Evolutionary conservation across 2,113 vertebrate genomes (phyloP).

Genomic region (Trachemys scripta): DNA sequence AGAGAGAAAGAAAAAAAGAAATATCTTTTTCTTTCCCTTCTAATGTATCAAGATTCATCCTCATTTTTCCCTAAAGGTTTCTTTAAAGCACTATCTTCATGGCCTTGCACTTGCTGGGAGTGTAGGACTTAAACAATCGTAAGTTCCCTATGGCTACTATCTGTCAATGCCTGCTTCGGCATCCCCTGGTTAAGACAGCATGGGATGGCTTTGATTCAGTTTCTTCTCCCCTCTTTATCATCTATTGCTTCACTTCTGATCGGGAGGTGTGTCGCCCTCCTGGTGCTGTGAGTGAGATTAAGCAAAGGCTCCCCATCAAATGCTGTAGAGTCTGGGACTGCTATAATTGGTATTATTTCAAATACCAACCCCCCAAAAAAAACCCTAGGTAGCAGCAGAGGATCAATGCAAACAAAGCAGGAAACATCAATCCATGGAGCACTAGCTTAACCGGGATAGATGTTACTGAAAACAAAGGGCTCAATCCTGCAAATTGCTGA

Average conservation of each 20-base stretch:
- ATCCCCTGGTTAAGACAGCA: not conserved
- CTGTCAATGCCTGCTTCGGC: conserved; percentile 31
- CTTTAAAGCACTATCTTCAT: conserved; percentile 38
- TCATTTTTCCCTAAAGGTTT: not conserved
- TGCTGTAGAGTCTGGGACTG: not conserved
- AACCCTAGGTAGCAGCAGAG: not conserved
- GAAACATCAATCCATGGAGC: not conserved
- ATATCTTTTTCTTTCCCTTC: not conserved
- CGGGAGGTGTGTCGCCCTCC: not conserved
- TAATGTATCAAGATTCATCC: not conserved
- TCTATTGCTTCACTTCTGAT: conserved; percentile 52
- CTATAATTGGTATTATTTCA: not conserved
- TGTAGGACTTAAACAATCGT: not conserved
- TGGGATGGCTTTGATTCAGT: conserved; percentile 46
- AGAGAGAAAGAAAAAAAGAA: not conserved
- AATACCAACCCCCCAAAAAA: not conserved
- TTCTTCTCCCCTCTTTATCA: conserved; percentile 44
- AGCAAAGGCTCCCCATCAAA: not conserved
- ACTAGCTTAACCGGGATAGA: not conserved
- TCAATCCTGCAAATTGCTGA: not conserved
- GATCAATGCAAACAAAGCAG: not conserved
- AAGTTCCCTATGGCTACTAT: not conserved
- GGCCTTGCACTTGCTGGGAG: conserved; percentile 32
- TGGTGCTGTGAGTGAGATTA: not conserved
- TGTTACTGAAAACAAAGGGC: not conserved